Evolutionary conservation across 1,140 invertebrate species (phyloP).

Genomic region (Zaprionus gabonicus): DNA sequence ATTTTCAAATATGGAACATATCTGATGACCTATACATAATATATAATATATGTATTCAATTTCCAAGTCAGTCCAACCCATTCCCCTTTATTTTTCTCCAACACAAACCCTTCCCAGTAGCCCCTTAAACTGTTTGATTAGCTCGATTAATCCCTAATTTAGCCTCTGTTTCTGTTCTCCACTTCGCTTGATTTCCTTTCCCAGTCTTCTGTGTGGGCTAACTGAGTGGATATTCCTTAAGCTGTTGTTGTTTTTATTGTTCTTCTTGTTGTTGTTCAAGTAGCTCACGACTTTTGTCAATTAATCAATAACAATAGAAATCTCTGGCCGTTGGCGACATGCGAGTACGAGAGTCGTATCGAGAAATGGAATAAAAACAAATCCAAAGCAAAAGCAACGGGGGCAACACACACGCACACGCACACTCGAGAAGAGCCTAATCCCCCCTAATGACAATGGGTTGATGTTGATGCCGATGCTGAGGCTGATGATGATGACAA

Average conservation of each 20-base stretch:
- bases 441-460: slow-evolving; percentile 62
- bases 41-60: not conserved
- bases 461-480: slow-evolving; percentile 53
- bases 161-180: not conserved
- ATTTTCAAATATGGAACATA: no score
- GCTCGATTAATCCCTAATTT: slow-evolving; percentile 6
- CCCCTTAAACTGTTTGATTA: slow-evolving; percentile 2
- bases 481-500: slow-evolving; percentile 75
- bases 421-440: slow-evolving; percentile 47
- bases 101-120: not conserved
- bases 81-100: not conserved
- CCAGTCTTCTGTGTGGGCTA: slow-evolving; percentile 9
- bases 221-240: not conserved
- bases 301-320: slow-evolving; percentile 60
- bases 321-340: slow-evolving; percentile 48
- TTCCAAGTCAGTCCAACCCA: not conserved
- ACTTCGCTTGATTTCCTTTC: not conserved
- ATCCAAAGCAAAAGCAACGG: slow-evolving; percentile 24
- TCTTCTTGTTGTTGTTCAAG: slow-evolving; percentile 29
- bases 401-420: slow-evolving; percentile 14
- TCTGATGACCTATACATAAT: no score
- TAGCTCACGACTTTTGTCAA: slow-evolving; percentile 53
- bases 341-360: slow-evolving; percentile 2
- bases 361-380: not conserved
- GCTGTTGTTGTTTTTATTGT: not conserved